Percentiles rank a stretch among this genome's conserved stretches.
Evolutionary conservation across 2,797 vertebrate species (phyloP).

Genomic region (Sebastes minor): DNA sequence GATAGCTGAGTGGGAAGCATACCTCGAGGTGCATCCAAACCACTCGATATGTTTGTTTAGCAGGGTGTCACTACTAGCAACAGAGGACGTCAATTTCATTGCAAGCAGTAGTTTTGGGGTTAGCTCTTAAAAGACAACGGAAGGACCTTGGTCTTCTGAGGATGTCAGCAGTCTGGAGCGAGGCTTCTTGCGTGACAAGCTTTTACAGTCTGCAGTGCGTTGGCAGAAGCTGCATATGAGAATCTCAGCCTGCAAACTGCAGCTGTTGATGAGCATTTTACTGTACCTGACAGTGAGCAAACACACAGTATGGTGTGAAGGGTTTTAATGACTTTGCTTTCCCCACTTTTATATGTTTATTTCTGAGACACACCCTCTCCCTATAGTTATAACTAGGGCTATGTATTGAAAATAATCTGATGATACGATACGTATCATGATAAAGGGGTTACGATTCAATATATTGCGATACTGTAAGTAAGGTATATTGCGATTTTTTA

Average conservation of each 20-base stretch:
- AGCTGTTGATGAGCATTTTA: slow-evolving; percentile 37
- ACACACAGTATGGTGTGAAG: not conserved
- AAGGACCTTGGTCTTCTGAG: slow-evolving; percentile 30
- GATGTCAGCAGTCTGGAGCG: slow-evolving; percentile 40
- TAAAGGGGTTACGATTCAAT: too few species aligned
- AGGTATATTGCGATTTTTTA: too few species aligned
- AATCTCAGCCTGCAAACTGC: not conserved
- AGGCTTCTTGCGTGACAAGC: slow-evolving; percentile 19
- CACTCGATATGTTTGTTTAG: slow-evolving; percentile 79
- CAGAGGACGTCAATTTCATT: slow-evolving; percentile 52
- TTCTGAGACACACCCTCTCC: not conserved
- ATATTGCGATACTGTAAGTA: too few species aligned
- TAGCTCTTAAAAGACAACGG: slow-evolving; percentile 44
- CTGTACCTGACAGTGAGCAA: not conserved
- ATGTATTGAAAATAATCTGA: too few species aligned
- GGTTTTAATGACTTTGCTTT: not conserved
- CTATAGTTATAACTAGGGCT: not conserved
- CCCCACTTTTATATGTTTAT: not conserved
- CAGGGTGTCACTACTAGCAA: slow-evolving; percentile 71
- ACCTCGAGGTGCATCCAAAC: slow-evolving; percentile 72
- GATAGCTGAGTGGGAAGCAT: slow-evolving; percentile 70
- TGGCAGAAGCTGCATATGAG: slow-evolving; percentile 17
- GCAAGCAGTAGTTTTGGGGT: slow-evolving; percentile 41
- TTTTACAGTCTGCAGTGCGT: slow-evolving; percentile 16
- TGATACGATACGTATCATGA: too few species aligned